Evolutionary conservation across 1,140 invertebrate genomes (phyloP).

Genomic region (Belonocnema kinseyi): DNA sequence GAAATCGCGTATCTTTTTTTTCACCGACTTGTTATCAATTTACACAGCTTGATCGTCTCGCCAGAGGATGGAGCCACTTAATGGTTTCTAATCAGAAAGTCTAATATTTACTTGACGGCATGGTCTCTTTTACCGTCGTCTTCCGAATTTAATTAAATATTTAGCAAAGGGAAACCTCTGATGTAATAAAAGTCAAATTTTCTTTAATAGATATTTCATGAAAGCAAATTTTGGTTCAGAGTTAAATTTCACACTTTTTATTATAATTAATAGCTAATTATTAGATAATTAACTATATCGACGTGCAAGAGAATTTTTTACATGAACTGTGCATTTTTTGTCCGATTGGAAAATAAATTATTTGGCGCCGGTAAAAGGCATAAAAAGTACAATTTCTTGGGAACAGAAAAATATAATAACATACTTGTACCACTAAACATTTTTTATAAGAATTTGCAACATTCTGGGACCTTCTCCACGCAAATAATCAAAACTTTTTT

Average conservation of each 20-base stretch:
- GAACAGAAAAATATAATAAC: no score
- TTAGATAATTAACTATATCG: no score
- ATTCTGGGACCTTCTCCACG: no score
- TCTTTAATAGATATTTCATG: not conserved
- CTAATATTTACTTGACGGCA: not conserved
- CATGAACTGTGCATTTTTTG: no score
- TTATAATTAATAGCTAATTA: not conserved
- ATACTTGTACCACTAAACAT: no score
- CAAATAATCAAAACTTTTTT: no score
- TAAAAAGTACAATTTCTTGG: no score
- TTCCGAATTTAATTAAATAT: not conserved
- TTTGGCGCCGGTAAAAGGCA: no score
- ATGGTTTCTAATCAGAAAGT: slow-evolving; percentile 1
- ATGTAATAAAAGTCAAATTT: not conserved
- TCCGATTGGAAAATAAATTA: no score
- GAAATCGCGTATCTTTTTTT: not conserved
- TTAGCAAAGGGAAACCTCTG: not conserved
- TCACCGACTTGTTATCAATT: not conserved
- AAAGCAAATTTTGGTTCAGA: not conserved
- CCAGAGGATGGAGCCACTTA: slow-evolving; percentile 6
- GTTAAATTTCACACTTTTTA: not conserved
- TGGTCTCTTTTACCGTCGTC: not conserved
- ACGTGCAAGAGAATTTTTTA: no score
- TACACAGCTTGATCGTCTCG: not conserved
- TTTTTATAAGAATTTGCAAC: no score